Evolutionary conservation across 2,113 vertebrate genomes (phyloP), one percentile per base, ranked within the genome.

Genomic region (Elanoides forficatus): DNA sequence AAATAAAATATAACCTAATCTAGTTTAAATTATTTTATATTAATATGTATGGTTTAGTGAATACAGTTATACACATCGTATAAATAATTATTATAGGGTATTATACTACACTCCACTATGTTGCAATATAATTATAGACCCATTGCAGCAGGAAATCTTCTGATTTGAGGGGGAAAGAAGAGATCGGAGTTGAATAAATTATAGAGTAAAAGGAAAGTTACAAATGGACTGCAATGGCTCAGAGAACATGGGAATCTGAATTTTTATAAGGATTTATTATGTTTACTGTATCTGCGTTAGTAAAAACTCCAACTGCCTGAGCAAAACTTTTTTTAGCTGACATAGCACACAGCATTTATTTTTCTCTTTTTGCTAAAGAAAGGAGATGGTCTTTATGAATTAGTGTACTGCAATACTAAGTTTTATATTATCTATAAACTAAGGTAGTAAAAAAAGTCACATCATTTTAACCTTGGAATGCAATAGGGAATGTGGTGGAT

Each of bases 241-340:
- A 21, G 75, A 92, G 19, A 93, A 18, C 43, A 80, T 38, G 27
- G 47, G 65, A 89, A 94, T 96, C 86, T 93, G 84, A 95, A 83
- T 95, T 96, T 93, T 96, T 90, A 78, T 96, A 93, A 96, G 81
- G 55, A 96, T 95, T 97, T 96, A 97, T 96, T 96, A 91, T 96
- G 88, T 95, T 97, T 96, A 96, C 91, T 63, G 47, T 78, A 78
- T 92, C 48, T 87, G 30, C 27, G 5, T 95, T 96, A 93, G 83
- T 86, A 94, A 95, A 97, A 96, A 62, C n/a, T 93, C 70, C 72
- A 93, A 75, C 38, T 75, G 66, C 40, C 36, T 67, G 38, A 81
- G 93, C 55, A 92, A 95, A 95, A 95, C 74, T 86, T 83, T 76
- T 88, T 95, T 95, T 81, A 58, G 90, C 90, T 97, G 96, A 96